Conservation (phyloP, 2,113 vertebrate genomes). For the Corythaeola cristata region DNA sequence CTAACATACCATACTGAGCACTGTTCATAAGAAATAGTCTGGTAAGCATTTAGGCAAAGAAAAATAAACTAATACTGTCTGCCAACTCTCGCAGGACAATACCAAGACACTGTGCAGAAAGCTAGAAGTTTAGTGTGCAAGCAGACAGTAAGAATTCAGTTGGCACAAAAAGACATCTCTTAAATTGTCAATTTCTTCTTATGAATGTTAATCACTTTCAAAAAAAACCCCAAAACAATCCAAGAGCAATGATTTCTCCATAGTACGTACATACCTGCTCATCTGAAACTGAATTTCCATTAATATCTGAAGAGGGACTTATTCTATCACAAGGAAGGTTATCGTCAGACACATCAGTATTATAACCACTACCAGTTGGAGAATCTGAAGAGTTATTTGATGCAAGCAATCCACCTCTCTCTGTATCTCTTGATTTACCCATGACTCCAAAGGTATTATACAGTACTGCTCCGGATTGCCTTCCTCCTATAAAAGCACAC, state of each 20-base stretch:
- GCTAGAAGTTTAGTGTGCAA: not conserved
- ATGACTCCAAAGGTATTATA: slow-evolving; percentile 91
- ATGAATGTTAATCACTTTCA: not conserved
- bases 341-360: slow-evolving; percentile 95
- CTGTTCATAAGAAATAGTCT: not conserved
- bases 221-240: not conserved
- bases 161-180: not conserved
- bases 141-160: not conserved
- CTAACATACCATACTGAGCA: not conserved
- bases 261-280: slow-evolving; percentile 83
- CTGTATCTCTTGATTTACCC: slow-evolving; percentile 80
- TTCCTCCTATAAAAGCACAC: slow-evolving; percentile 74
- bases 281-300: slow-evolving; percentile 92
- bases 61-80: not conserved
- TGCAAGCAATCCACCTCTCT: slow-evolving; percentile 83
- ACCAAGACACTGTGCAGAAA: not conserved
- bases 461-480: slow-evolving; percentile 92
- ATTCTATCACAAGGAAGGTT: slow-evolving; percentile 87
- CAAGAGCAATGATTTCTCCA: not conserved
- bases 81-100: not conserved
- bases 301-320: slow-evolving; percentile 87
- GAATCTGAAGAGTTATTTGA: slow-evolving; percentile 95
- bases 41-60: not conserved
- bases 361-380: slow-evolving; percentile 96
- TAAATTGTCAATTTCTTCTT: not conserved